These are phyloP conservation scores for Crambe crambe DNA, from an alignment of 37 sponge, comb jelly and placozoan species.

Conservation along the genomic window DNA sequence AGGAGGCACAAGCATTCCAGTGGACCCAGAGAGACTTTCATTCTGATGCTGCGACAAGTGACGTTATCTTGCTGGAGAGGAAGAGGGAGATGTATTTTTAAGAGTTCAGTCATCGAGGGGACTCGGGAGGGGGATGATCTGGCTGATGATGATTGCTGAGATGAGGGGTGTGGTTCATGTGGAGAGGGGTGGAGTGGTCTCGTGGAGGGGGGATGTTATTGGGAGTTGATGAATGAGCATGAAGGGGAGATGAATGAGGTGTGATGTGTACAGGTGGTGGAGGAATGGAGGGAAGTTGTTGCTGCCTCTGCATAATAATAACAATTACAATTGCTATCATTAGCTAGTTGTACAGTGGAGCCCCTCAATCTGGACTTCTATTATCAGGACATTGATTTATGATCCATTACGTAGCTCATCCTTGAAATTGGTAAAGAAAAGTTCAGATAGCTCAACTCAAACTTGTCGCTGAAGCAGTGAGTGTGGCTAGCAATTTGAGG, in stretches of 20 bases:
- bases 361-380: no score
- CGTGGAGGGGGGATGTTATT: no score
- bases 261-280: not conserved
- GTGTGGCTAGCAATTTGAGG: no score
- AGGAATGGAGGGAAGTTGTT: not conserved
- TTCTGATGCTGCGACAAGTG: not conserved
- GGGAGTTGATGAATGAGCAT: no score
- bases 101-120: not conserved
- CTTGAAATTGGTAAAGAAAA: no score
- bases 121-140: not conserved
- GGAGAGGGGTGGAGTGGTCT: not conserved
- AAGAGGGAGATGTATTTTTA: not conserved
- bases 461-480: no score
- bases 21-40: not conserved
- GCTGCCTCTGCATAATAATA: conserved; percentile 9
- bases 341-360: no score
- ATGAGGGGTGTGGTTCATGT: not conserved
- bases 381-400: no score
- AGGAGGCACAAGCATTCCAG: not conserved
- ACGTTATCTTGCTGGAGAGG: not conserved
- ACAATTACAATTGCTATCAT: not conserved
- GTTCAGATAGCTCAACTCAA: no score
- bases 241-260: no score
- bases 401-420: no score
- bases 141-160: not conserved